Evolutionary conservation across 2,113 vertebrate genomes (phyloP), one percentile per base, ranked within the genome.

Genomic region (Coptodon rendalli): DNA sequence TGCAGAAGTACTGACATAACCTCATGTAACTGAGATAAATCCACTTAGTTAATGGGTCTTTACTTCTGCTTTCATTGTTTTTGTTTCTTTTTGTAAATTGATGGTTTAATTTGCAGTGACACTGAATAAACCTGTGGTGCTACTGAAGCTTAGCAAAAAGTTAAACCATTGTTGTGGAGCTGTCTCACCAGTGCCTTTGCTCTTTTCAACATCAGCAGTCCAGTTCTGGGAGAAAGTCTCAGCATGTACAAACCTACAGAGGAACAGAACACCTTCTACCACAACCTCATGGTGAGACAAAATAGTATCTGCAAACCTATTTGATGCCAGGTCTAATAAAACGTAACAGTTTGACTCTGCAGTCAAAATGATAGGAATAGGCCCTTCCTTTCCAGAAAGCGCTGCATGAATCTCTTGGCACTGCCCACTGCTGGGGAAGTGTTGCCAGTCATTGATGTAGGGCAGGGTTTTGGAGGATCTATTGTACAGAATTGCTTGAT

Each of bases 151-250:
- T 27, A 45, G 22, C 9, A 0, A 27, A 27, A 45, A 73, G 68
- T 73, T 45, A 45, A 27, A 22, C 38, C 1, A 2, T 40, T 73
- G 43, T 29, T 50, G 43, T 76, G 45, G 27, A 31, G 73, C 27
- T 78, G 10, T 78, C 9, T 50, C 45, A 78, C 16, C 73, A 78
- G 5, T 11, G 4, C 63, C 11, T 82, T 50, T 61, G 71, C 16
- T 50, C 6, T 48, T 31, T 80, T 40, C 3, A 34, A 80, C 80
- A 66, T 27, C 54, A 90, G 59, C 91, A 93, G 95, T 89, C 93
- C 96, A 3, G 92, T 95, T 43, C 87, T 95, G 61, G 96, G 96
- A 12, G 97, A 97, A 79, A 96, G 93, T 17, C 61, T 80, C 53
- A 95, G 93, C 83, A 91, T 96, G 95, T 95, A 91, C 84, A 91